Percentiles rank a stretch among this genome's conserved stretches.
These are phyloP conservation scores for Triplophysa siluroides DNA, from an alignment of 2,113 vertebrate species.

Conservation along the genomic window DNA sequence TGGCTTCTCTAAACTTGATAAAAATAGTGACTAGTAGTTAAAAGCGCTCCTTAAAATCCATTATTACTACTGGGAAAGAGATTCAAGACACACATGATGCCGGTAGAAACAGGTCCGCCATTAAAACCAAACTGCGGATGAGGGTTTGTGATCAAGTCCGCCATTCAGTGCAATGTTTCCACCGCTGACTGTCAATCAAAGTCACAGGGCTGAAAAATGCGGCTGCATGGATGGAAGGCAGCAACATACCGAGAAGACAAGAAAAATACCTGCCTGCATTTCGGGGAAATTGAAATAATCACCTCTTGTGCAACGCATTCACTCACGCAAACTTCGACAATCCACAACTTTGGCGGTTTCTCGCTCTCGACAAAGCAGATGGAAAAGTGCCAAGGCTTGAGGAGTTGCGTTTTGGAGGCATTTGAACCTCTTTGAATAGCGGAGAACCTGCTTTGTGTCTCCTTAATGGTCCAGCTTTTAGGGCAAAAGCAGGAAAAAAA, in stretches of 20 bases:
- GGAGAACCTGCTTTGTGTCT: background rate
- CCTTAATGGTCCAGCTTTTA: conserved; percentile 1
- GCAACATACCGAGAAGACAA: background rate
- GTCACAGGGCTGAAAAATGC: conserved; percentile 9
- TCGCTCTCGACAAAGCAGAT: background rate
- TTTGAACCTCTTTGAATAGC: background rate
- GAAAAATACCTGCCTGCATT: conserved; percentile 13
- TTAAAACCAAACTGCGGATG: conserved; percentile 26
- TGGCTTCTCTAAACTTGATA: no score
- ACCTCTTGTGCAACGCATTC: background rate
- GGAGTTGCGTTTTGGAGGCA: background rate
- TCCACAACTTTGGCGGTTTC: background rate
- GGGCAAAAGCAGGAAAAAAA: background rate
- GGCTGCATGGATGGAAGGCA: background rate
- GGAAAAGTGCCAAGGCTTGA: background rate
- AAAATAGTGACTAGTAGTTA: background rate
- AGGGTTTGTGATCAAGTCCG: conserved; percentile 7
- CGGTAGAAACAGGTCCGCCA: background rate
- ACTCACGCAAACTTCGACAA: conserved; percentile 36
- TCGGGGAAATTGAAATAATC: conserved; percentile 38
- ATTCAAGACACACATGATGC: background rate
- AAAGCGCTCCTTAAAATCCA: background rate
- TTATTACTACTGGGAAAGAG: background rate
- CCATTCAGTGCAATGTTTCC: background rate
- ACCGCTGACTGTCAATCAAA: conserved; percentile 4